These are phyloP conservation scores for Gymnoscopelus microlampas DNA, from an alignment of 2,797 vertebrate species.

Conservation along the genomic window DNA sequence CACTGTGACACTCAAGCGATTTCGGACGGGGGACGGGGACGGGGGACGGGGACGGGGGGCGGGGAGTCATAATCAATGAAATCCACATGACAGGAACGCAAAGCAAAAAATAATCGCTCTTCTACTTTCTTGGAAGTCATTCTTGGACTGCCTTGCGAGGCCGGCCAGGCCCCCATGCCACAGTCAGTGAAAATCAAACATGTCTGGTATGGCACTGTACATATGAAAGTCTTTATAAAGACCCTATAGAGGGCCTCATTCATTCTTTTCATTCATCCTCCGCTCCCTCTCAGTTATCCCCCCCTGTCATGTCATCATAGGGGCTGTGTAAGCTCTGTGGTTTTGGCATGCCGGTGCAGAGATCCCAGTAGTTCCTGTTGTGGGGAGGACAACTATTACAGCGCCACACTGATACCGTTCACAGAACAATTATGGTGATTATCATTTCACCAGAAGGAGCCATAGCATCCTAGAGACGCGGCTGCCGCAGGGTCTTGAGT, in stretches of 20 bases:
- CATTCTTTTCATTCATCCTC: conserved; percentile 42
- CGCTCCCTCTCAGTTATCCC: background rate
- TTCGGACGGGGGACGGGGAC: background rate
- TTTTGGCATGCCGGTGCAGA: conserved; percentile 69
- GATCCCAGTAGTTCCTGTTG: conserved; percentile 74
- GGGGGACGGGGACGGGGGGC: conserved; percentile 5
- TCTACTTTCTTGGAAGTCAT: conserved; percentile 59
- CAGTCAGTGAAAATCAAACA: conserved; percentile 66
- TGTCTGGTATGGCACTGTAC: conserved; percentile 44
- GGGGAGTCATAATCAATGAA: conserved; percentile 46
- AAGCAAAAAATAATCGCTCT: conserved; percentile 38
- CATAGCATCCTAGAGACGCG: conserved; percentile 55
- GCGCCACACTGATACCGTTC: conserved; percentile 58
- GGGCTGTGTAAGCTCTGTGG: conserved; percentile 69
- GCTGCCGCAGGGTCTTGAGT: conserved; percentile 57
- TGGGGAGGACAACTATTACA: conserved; percentile 62
- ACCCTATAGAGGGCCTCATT: conserved; percentile 54
- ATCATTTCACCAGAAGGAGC: conserved; percentile 67
- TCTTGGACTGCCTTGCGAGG: conserved; percentile 56
- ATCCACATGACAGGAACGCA: conserved; percentile 40
- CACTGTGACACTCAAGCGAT: conserved; percentile 27
- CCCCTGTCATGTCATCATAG: conserved; percentile 58
- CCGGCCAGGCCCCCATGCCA: conserved; percentile 53
- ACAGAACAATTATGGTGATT: conserved; percentile 74
- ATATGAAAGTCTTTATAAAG: conserved; percentile 75